A percentile compares a stretch with the other conserved stretches of the same genome.
Conservation (phyloP, 2,888 invertebrate genomes). For the Galerucella calmariensis region DNA sequence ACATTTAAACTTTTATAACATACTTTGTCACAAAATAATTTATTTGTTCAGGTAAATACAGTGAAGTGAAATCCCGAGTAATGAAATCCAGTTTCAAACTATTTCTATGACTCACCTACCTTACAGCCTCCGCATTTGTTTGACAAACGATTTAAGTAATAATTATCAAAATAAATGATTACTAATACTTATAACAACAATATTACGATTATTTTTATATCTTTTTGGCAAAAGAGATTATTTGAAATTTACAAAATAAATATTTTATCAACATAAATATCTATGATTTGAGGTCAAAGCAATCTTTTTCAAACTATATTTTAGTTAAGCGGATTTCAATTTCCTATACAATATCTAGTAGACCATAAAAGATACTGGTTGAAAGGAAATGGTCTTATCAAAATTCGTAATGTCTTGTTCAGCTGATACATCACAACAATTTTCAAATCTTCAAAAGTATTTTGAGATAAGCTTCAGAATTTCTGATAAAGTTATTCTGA, state of each 20-base stretch:
- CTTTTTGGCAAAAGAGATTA: background rate
- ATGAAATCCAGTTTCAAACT: background rate
- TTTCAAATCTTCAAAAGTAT: no score
- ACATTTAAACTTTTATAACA: background rate
- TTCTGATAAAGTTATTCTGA: no score
- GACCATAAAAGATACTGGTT: no score
- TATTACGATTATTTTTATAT: background rate
- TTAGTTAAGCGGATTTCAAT: no score
- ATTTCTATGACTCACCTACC: conserved; percentile 11
- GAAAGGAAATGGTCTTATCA: no score
- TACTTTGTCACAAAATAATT: background rate
- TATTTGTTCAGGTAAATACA: background rate
- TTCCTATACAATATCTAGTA: no score
- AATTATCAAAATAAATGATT: conserved; percentile 5
- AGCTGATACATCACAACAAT: no score
- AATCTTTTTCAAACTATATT: background rate
- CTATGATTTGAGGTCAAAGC: background rate
- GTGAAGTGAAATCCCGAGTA: no score
- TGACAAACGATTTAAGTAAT: background rate
- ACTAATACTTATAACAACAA: background rate
- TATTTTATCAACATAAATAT: background rate
- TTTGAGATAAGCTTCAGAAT: no score
- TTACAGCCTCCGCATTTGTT: conserved; percentile 8
- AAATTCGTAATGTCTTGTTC: no score
- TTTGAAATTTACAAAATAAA: background rate